Evolutionary conservation across 2,797 vertebrate genomes (phyloP).

Genomic region (Peromyscus melanophrys): DNA sequence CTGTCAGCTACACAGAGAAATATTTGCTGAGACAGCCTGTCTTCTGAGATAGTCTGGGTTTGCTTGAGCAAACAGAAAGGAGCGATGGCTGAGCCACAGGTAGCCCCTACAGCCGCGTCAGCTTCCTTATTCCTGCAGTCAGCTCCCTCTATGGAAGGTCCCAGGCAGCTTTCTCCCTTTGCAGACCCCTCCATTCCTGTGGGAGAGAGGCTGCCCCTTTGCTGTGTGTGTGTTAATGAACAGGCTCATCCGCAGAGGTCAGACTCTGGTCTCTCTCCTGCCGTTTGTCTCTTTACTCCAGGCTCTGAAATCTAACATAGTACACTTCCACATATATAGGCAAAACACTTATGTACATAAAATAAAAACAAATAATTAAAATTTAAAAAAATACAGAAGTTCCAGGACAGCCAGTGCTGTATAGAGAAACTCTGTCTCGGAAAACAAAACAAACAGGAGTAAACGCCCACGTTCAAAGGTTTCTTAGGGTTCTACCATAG

Average conservation of each 20-base stretch:
- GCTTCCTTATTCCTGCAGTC: not conserved
- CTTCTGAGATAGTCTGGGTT: not conserved
- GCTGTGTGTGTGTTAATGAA: too few species aligned
- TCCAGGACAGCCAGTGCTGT: not conserved
- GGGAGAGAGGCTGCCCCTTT: not conserved
- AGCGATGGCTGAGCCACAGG: not conserved
- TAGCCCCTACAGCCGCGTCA: too few species aligned
- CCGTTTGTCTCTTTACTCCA: not conserved
- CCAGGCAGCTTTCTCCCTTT: not conserved
- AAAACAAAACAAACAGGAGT: not conserved
- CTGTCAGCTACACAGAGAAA: not conserved
- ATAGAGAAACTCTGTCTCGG: too few species aligned
- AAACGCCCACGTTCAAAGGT: not conserved
- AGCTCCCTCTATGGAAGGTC: not conserved
- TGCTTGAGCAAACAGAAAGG: not conserved
- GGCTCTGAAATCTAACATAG: not conserved
- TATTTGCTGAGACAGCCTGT: not conserved
- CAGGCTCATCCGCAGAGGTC: not conserved
- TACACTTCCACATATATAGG: not conserved
- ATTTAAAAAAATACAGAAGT: not conserved
- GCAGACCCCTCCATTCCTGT: not conserved
- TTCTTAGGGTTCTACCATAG: constrained; percentile 14
- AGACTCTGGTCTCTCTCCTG: not conserved
- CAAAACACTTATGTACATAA: not conserved
- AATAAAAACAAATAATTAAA: not conserved